Evolutionary conservation across 1,140 invertebrate genomes (phyloP).

Genomic region (Conopomorpha cramerella): DNA sequence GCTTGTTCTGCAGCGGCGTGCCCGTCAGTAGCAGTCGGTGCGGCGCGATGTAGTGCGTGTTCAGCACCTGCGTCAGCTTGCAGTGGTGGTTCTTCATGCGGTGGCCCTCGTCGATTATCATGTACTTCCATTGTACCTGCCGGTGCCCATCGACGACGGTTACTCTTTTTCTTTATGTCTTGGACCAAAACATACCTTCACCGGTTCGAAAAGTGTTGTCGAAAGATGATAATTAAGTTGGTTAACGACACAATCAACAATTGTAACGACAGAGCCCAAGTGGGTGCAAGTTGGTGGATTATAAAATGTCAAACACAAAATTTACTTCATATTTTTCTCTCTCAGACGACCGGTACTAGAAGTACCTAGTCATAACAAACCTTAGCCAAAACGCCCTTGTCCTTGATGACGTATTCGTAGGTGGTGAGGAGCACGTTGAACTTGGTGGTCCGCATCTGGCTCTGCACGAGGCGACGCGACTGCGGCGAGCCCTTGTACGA

Average conservation of each 20-base stretch:
- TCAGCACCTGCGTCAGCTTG: conserved; percentile 95
- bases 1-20: conserved; percentile 97
- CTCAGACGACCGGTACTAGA: too few species aligned
- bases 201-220: too few species aligned
- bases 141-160: too few species aligned
- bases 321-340: too few species aligned
- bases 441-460: conserved; percentile 88
- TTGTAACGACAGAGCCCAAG: too few species aligned
- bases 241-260: too few species aligned
- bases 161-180: too few species aligned
- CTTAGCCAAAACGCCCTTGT: conserved; percentile 95
- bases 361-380: too few species aligned
- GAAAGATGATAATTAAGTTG: too few species aligned
- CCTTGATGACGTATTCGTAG: conserved; percentile 98
- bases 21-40: conserved; percentile 95
- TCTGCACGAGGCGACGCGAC: conserved; percentile 81
- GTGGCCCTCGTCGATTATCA: conserved; percentile 99
- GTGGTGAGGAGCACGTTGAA: conserved; percentile 98
- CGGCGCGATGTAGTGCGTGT: conserved; percentile 94
- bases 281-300: too few species aligned
- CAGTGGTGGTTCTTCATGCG: conserved; percentile 99
- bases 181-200: too few species aligned
- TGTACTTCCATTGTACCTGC: conserved; percentile 95
- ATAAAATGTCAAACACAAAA: background rate
- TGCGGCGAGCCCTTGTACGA: conserved; percentile 95